Base-by-base conservation (phyloP, 1,140 invertebrate species). In the Protaetia brevitarsis region DNA sequence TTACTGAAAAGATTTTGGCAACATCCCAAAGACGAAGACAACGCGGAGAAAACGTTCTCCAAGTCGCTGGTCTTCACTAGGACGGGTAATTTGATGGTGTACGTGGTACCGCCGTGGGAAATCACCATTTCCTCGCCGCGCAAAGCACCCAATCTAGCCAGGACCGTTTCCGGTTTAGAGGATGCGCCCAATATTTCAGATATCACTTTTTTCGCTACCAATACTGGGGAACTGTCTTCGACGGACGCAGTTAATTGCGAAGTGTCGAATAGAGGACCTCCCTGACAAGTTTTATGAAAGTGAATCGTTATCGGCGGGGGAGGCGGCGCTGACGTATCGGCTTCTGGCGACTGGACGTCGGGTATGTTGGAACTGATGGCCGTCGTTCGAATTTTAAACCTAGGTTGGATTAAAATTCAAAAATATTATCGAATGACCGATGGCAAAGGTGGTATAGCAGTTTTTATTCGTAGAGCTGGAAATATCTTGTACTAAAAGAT, bases 201-300 rank as follows among this genome's bases (percentile, higher is more conserved):
- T 0, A 79, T 64, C 3, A 78, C 51, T 37, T 73, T 75, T 67
- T 82, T 82, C 6, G 79, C 78, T 13, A 83, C 26, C 7, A 64
- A 64, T 69, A 76, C 60, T 70, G 78, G 71, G 72, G 79, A 60
- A 64, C 78, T 19, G 71, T 82, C 68, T 74, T 82, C 71, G 70
- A 83, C 74, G 66, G 74, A 79, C 6, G 73, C 71, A 0, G 81
- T 77, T 37, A 83, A 65, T 61, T 77, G 78, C 2, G 73, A 66
- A 27, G 77, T 75, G 66, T 81, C 81, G 23, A 83, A 76, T 7
- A 81, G 77, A 13, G 79, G 79, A 7, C 82, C 82, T 8, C 80
- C 80, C 41, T 75, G 76, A 69, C 82, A 83, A 29, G 76, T 76
- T 67, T 78, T 80, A 65, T 79, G 75, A 63, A 83, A 77, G 64